A percentile compares a stretch with the other conserved stretches of the same genome.
Conservation (phyloP, 2,888 invertebrate genomes). For the Ectemnius lituratus region DNA sequence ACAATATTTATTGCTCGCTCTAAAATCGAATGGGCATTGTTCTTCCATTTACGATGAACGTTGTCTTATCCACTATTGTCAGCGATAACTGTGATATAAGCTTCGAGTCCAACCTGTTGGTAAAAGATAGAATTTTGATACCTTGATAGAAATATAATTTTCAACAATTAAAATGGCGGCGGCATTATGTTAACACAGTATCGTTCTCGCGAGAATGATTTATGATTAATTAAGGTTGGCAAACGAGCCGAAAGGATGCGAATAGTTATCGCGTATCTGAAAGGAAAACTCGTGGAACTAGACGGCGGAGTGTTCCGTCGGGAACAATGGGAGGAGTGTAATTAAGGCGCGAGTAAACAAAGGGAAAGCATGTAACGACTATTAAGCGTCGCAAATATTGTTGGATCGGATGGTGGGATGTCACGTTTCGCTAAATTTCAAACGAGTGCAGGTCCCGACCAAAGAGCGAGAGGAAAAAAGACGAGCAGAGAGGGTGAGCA, state of each 20-base stretch:
- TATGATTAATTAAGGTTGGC: neutral
- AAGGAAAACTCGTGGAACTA: too few relatives aligned
- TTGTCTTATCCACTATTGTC: too few relatives aligned
- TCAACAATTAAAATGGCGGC: neutral
- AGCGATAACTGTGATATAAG: too few relatives aligned
- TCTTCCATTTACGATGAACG: too few relatives aligned
- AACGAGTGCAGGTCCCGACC: neutral
- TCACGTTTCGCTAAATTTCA: conserved; percentile 11
- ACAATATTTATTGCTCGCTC: too few relatives aligned
- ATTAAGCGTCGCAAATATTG: conserved; percentile 30
- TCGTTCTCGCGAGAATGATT: neutral
- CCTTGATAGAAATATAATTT: too few relatives aligned
- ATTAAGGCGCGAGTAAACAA: neutral
- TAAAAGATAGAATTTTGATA: too few relatives aligned
- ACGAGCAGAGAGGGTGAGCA: neutral
- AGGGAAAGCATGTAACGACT: conserved; percentile 10
- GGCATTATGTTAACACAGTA: neutral
- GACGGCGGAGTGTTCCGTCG: conserved; percentile 15
- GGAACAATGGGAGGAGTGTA: conserved; percentile 46
- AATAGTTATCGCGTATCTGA: too few relatives aligned
- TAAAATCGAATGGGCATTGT: too few relatives aligned
- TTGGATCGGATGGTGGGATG: conserved; percentile 13
- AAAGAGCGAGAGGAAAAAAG: conserved; percentile 1
- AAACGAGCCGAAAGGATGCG: neutral
- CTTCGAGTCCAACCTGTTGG: too few relatives aligned